Evolutionary conservation across 2,113 vertebrate genomes (phyloP).

Genomic region (Gobius niger): DNA sequence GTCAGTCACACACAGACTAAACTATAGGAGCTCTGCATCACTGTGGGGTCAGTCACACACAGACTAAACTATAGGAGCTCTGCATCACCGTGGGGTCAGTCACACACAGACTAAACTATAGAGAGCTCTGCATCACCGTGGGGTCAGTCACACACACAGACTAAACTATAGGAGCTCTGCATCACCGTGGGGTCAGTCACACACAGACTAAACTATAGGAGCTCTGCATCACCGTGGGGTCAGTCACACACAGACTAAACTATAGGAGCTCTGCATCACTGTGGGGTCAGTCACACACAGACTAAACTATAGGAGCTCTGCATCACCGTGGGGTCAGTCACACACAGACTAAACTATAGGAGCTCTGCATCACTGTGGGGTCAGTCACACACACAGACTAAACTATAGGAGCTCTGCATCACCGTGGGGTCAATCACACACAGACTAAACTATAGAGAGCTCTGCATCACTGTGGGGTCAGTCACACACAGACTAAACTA

Average conservation of each 20-base stretch:
- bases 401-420: slow-evolving; percentile 96
- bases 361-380: slow-evolving; percentile 96
- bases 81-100: slow-evolving; percentile 94
- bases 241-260: slow-evolving; percentile 50
- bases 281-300: slow-evolving; percentile 82
- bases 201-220: too few relatives aligned
- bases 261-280: slow-evolving; percentile 96
- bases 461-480: slow-evolving; percentile 96
- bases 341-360: too few relatives aligned
- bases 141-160: slow-evolving; percentile 80
- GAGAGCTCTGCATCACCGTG: slow-evolving; percentile 94
- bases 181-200: slow-evolving; percentile 89
- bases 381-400: slow-evolving; percentile 69
- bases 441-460: too few relatives aligned
- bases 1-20: slow-evolving; percentile 75
- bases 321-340: slow-evolving; percentile 90
- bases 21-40: slow-evolving; percentile 97
- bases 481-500: too few relatives aligned
- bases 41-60: slow-evolving; percentile 84
- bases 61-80: too few relatives aligned
- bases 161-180: too few relatives aligned
- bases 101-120: too few relatives aligned
- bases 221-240: slow-evolving; percentile 96
- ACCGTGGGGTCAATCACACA: slow-evolving; percentile 85
- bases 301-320: too few relatives aligned